Percentiles rank a stretch among this genome's conserved stretches.
Evolutionary conservation across 2,113 vertebrate genomes (phyloP).

Genomic region (Ploceus nigricollis): DNA sequence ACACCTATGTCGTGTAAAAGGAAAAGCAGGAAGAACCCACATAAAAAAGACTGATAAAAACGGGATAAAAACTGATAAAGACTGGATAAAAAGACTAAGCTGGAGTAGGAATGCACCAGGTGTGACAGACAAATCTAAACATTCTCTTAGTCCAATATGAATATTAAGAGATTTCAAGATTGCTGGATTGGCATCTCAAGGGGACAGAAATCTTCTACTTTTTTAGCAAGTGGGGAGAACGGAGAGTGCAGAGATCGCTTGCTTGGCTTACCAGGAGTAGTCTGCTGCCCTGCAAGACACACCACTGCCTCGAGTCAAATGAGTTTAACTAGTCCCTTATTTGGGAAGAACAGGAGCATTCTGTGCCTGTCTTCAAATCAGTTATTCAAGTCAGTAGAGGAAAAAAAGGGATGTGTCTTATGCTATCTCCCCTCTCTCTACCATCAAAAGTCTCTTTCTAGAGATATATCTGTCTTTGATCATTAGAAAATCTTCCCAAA

Average conservation of each 20-base stretch:
- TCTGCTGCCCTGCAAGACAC: neutral
- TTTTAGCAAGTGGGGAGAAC: neutral
- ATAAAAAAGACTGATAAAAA: no score
- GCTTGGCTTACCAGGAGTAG: neutral
- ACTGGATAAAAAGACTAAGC: neutral
- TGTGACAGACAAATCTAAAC: neutral
- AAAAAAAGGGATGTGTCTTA: neutral
- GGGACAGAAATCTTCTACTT: neutral
- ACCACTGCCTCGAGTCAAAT: neutral
- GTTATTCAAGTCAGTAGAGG: neutral
- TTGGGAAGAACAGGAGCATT: neutral
- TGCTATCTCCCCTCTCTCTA: neutral
- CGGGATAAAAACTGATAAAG: no score
- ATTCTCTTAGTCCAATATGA: neutral
- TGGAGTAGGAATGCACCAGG: neutral
- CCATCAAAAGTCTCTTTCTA: neutral
- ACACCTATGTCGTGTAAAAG: neutral
- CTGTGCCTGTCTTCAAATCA: neutral
- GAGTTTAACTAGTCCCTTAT: neutral
- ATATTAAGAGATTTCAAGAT: neutral
- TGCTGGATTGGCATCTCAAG: neutral
- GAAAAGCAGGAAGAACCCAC: neutral
- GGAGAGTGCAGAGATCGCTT: fast-evolving
- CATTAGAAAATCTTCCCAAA: neutral
- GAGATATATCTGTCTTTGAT: neutral